phyloP scores from a whole-genome alignment of 2,888 invertebrate genomes.

The Vanessa cardui region DNA sequence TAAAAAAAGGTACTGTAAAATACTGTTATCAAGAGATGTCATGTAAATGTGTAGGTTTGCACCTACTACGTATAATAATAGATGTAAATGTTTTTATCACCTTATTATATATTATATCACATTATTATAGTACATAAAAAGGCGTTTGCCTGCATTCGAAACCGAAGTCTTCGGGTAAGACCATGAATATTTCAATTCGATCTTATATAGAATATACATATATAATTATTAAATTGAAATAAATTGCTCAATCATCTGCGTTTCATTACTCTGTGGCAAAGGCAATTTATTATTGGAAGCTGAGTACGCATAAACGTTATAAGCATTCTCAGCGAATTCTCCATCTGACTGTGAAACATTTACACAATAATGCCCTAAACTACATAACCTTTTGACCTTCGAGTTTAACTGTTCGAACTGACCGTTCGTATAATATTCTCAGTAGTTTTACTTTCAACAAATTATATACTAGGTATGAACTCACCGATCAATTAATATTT shows the following conservation, averaged over 20 bases:
- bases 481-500: not conserved
- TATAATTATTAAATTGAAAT: not conserved
- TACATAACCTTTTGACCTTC: slow-evolving; percentile 2
- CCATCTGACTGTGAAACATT: slow-evolving; percentile 15
- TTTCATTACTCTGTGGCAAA: slow-evolving; percentile 21
- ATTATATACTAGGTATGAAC: not conserved
- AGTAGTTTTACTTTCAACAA: too few relatives aligned
- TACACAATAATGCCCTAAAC: slow-evolving; percentile 13
- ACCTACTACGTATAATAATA: too few relatives aligned
- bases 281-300: slow-evolving; percentile 18
- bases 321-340: slow-evolving; percentile 23
- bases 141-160: too few relatives aligned
- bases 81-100: too few relatives aligned
- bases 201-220: not conserved
- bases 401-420: not conserved
- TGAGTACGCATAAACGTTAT: slow-evolving; percentile 19
- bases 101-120: too few relatives aligned
- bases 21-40: too few relatives aligned
- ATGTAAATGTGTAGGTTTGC: too few relatives aligned
- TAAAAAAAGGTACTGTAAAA: too few relatives aligned
- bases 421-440: not conserved
- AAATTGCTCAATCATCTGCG: not conserved
- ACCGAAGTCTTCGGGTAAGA: too few relatives aligned
- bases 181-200: too few relatives aligned
- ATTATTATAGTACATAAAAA: too few relatives aligned